Evolutionary conservation across 2,888 invertebrate genomes (phyloP).

Genomic region (Bombylius discolor): DNA sequence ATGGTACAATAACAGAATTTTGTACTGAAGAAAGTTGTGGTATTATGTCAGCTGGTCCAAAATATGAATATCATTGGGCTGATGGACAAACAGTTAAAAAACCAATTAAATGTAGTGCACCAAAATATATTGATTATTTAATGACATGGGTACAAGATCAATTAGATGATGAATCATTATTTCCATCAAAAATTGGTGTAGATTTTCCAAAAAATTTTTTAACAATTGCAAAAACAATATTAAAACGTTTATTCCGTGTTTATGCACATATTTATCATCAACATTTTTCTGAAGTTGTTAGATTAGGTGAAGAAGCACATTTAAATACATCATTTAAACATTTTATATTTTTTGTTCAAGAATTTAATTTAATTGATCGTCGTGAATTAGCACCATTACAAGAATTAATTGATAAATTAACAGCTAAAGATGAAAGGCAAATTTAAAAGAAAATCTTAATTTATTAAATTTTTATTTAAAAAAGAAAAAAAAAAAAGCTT

Average conservation of each 20-base stretch:
- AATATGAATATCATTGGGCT: constrained; percentile 99
- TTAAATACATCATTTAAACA: constrained; percentile 99
- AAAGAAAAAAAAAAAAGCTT: no score
- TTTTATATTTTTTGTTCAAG: constrained; percentile 88
- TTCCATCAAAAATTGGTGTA: constrained; percentile 97
- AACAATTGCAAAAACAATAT: constrained; percentile 91
- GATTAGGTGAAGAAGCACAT: constrained; percentile 96
- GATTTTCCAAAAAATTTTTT: constrained; percentile 97
- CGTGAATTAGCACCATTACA: constrained; percentile 93
- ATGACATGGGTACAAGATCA: constrained; percentile 99
- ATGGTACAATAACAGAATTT: constrained; percentile 99
- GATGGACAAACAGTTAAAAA: constrained; percentile 97
- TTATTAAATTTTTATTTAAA: no score
- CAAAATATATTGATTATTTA: constrained; percentile 97
- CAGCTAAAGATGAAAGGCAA: constrained; percentile 80
- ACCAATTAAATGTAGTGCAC: constrained; percentile 97
- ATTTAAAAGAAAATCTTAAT: constrained; percentile 23
- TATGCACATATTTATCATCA: constrained; percentile 99
- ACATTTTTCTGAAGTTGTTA: constrained; percentile 95
- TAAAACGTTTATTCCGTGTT: constrained; percentile 94
- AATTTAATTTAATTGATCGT: constrained; percentile 93
- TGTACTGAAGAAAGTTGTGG: constrained; percentile 95
- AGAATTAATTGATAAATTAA: constrained; percentile 92
- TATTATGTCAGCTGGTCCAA: constrained; percentile 98
- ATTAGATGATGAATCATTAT: constrained; percentile 93